A percentile compares a stretch with the other conserved stretches of the same genome.
Evolutionary conservation across 2,888 invertebrate genomes (phyloP).

Genomic region (Synanthedon vespiformis): DNA sequence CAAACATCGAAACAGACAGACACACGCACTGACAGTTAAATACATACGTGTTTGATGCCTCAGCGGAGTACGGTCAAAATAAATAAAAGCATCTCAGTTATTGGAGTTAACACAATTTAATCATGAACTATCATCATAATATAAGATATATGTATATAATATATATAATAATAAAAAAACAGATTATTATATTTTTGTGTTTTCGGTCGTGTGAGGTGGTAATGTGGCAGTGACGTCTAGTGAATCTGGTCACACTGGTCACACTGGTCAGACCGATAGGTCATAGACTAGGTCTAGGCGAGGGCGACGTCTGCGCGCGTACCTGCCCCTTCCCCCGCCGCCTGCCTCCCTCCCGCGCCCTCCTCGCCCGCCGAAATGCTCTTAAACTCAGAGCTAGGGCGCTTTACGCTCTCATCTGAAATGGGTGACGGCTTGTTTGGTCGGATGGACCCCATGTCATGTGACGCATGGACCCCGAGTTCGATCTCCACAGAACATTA

Average conservation of each 20-base stretch:
- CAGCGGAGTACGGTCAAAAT: constrained; percentile 68
- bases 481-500: constrained; percentile 38
- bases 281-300: constrained; percentile 31
- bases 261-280: constrained; percentile 58
- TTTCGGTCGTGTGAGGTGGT: constrained; percentile 63
- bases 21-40: constrained; percentile 64
- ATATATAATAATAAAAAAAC: constrained; percentile 63
- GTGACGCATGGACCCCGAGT: constrained; percentile 16
- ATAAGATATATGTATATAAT: constrained; percentile 7
- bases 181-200: constrained; percentile 60
- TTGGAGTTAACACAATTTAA: constrained; percentile 71
- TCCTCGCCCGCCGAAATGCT: constrained; percentile 69
- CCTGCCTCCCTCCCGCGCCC: constrained; percentile 46
- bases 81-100: constrained; percentile 69
- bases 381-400: constrained; percentile 91
- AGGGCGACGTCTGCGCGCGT: constrained; percentile 48
- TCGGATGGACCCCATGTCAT: constrained; percentile 32
- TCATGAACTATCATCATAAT: constrained; percentile 49
- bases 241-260: constrained; percentile 45
- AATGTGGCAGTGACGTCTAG: constrained; percentile 57
- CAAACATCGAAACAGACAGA: constrained; percentile 62
- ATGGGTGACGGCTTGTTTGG: constrained; percentile 64
- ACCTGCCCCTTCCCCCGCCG: constrained; percentile 61
- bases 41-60: constrained; percentile 70
- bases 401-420: constrained; percentile 82